A percentile compares a stretch with the other conserved stretches of the same genome.
Conservation (phyloP, 2,113 vertebrate genomes). For the Podarcis cretensis region DNA sequence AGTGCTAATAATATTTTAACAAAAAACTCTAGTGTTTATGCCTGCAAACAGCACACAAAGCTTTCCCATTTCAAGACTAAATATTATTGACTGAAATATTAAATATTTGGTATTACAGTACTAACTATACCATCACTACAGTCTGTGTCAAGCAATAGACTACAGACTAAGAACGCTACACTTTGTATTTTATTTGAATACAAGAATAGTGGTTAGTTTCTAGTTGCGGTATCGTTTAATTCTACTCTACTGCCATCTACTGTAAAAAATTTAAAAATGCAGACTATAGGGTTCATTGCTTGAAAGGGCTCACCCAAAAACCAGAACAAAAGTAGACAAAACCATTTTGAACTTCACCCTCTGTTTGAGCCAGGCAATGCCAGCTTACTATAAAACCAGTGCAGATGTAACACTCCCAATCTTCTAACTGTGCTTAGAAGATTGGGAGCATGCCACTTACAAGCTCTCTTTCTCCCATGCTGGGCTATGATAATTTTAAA, state of each 20-base stretch:
- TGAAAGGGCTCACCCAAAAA: not conserved
- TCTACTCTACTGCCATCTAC: conserved; percentile 40
- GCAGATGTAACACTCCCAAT: not conserved
- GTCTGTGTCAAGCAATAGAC: not conserved
- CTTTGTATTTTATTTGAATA: accelerated
- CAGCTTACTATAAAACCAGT: not conserved
- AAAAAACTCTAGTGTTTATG: not conserved
- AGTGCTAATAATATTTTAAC: not conserved
- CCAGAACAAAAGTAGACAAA: accelerated
- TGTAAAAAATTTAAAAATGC: not conserved
- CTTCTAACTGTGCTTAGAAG: not conserved
- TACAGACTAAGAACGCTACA: not conserved
- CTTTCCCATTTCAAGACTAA: not conserved
- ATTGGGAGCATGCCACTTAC: not conserved
- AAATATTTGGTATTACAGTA: not conserved
- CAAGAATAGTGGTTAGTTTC: not conserved
- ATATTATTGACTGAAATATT: not conserved
- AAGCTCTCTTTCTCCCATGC: not conserved
- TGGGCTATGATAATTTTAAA: not conserved
- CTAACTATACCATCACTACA: not conserved
- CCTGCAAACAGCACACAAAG: not conserved
- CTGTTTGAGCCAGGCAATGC: not conserved
- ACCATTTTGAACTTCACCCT: not conserved
- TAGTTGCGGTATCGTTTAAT: accelerated
- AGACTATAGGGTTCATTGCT: not conserved